Percentiles rank a stretch among this genome's conserved stretches.
These are phyloP conservation scores for Ptychoptera albimana DNA, from an alignment of 2,888 invertebrate genomes.

Conservation along the genomic window DNA sequence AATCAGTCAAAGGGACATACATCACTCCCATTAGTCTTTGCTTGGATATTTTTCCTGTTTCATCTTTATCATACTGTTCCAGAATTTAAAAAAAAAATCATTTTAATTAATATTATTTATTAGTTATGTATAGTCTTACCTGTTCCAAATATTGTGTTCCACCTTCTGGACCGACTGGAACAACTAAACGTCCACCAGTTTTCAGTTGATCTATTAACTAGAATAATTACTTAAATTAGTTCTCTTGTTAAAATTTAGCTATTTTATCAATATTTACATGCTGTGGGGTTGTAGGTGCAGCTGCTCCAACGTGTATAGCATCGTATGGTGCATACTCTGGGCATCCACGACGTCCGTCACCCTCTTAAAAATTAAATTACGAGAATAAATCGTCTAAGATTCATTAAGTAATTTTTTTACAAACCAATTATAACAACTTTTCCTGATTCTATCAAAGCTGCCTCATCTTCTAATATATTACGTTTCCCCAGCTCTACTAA, in stretches of 20 bases:
- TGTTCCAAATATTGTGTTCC: slow-evolving; percentile 75
- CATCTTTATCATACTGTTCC: slow-evolving; percentile 69
- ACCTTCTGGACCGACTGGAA: slow-evolving; percentile 78
- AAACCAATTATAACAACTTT: slow-evolving; percentile 53
- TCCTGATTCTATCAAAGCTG: slow-evolving; percentile 47
- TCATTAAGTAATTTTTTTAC: not conserved
- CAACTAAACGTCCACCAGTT: slow-evolving; percentile 79
- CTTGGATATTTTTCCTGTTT: slow-evolving; percentile 58
- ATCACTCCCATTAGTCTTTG: slow-evolving; percentile 86
- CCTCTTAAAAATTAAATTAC: slow-evolving; percentile 36
- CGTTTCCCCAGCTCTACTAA: slow-evolving; percentile 55
- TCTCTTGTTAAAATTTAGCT: not conserved
- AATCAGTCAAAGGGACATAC: slow-evolving; percentile 91
- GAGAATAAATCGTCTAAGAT: no score
- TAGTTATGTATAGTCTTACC: slow-evolving; percentile 22
- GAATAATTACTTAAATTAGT: slow-evolving; percentile 10
- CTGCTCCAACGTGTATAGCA: slow-evolving; percentile 89
- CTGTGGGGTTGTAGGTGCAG: slow-evolving; percentile 61
- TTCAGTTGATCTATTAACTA: slow-evolving; percentile 76
- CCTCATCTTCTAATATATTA: slow-evolving; percentile 63
- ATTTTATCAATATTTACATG: slow-evolving; percentile 35
- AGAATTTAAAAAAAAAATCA: slow-evolving; percentile 2
- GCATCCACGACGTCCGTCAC: slow-evolving; percentile 79
- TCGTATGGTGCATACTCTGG: slow-evolving; percentile 63
- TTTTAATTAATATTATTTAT: not conserved